Conservation (phyloP, 2,797 vertebrate genomes). For the Falco novaeseelandiae region DNA sequence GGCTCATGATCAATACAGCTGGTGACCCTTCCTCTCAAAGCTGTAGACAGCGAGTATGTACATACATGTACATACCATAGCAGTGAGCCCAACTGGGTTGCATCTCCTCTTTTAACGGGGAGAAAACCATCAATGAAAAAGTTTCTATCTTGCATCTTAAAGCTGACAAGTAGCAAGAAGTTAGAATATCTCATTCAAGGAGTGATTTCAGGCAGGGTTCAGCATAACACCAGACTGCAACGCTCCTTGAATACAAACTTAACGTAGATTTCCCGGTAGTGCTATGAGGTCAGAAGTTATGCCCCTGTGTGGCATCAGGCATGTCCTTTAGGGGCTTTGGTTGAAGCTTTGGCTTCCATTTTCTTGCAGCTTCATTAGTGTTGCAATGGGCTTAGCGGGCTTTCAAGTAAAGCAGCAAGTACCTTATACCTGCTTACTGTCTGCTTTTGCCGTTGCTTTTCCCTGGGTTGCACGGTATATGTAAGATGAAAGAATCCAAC, state of each 20-base stretch:
- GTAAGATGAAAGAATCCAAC: background rate
- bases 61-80: fast-evolving
- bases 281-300: background rate
- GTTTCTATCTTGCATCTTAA: background rate
- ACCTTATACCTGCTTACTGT: background rate
- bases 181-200: background rate
- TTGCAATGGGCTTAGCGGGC: background rate
- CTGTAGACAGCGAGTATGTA: background rate
- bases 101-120: background rate
- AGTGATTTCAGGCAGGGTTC: background rate
- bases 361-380: background rate
- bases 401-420: background rate
- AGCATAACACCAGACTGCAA: background rate
- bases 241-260: background rate
- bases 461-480: background rate
- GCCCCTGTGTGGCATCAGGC: background rate
- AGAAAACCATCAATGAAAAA: background rate
- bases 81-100: background rate
- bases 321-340: background rate
- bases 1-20: background rate
- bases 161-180: background rate
- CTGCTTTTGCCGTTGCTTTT: background rate
- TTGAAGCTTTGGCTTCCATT: background rate
- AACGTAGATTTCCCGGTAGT: background rate
- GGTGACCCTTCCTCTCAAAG: background rate